Base-by-base conservation (phyloP, 1,140 invertebrate species). In the Proales similis region DNA sequence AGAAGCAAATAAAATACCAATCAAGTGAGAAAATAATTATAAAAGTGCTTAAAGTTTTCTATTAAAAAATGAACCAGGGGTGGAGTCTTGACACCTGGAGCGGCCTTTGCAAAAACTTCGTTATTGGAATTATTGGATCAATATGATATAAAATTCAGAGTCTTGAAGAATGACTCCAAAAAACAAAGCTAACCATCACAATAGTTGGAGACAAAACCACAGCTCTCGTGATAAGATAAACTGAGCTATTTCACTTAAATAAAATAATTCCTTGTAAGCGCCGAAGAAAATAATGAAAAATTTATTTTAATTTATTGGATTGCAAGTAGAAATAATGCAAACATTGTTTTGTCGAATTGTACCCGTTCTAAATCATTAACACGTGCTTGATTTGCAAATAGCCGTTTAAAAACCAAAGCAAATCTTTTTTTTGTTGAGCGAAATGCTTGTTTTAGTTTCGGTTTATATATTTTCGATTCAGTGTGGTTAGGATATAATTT, bases 1-100 rank as follows among this genome's bases (percentile, higher is more conserved):
- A 33, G 87, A 94, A 71, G 74, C 71, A 48, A 77, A 85, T 46
- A 85, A 85, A 68, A 81, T 92, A 76, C 86, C 87, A 0, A 70
- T 75, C 32, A 77, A 73, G 85, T 87, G 74, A 75, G 77, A 49
- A 27, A 30, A 22, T 63, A 27, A 14, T 42, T 61, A 29, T 63
- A 22, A 47, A 9, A 11, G 19, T 57, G 42, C 63, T 63, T 45
- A 22, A 24, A 65, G 22, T 78, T 78, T 11, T 81, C n/a, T 24
- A 7, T 43, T 61, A 62, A 69, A 19, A 14, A 30, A 39, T 68
- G 67, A 72, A 75, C 20, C 67, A 80, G 79, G 17, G 81, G 82
- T 64, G 82, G 82, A 24, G 81, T 83, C 3, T 78, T 77, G 53
- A 72, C 82, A 48, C 81, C 82, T 30, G 82, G 79, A 30, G 74